A percentile compares a stretch with the other conserved stretches of the same genome.
Conservation (phyloP, 1,140 invertebrate genomes). For the Hycleus phaleratus region DNA sequence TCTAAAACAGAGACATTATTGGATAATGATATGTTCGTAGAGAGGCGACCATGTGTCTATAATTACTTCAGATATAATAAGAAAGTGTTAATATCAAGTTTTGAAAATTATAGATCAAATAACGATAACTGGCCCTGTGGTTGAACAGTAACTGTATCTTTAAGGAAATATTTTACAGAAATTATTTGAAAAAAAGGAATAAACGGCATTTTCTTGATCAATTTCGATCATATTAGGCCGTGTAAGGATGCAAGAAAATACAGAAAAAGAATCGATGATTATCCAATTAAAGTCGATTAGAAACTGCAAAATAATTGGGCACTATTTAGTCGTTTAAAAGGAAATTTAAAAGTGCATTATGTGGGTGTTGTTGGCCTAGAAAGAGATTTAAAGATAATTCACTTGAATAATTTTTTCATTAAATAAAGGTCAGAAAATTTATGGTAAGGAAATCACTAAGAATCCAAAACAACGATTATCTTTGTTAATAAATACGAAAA, state of each 20-base stretch:
- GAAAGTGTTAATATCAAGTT: constrained; percentile 12
- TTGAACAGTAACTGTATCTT: constrained; percentile 1
- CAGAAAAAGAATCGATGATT: not conserved
- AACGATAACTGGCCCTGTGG: not conserved
- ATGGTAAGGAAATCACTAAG: constrained; percentile 7
- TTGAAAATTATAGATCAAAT: constrained; percentile 5
- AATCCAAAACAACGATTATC: not conserved
- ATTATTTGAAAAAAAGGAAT: not conserved
- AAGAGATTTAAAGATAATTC: constrained; percentile 7
- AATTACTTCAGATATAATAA: not conserved
- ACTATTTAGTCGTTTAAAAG: constrained; percentile 7
- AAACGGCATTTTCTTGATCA: too few species aligned
- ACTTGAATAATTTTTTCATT: constrained; percentile 12
- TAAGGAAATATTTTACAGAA: constrained; percentile 1
- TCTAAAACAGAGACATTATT: too few species aligned
- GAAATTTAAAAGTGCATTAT: constrained; percentile 3
- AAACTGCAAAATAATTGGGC: constrained; percentile 11
- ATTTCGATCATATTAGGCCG: too few species aligned
- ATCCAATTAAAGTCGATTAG: constrained; percentile 9
- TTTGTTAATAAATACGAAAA: too few species aligned
- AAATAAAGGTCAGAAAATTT: constrained; percentile 9
- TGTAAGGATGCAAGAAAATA: too few species aligned
- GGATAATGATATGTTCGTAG: too few species aligned
- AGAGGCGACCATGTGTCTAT: constrained; percentile 1
- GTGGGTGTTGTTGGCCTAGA: constrained; percentile 13